Evolutionary conservation across 1,140 invertebrate genomes (phyloP), one percentile per base, ranked within the genome.

Genomic region (Orussus abietinus): DNA sequence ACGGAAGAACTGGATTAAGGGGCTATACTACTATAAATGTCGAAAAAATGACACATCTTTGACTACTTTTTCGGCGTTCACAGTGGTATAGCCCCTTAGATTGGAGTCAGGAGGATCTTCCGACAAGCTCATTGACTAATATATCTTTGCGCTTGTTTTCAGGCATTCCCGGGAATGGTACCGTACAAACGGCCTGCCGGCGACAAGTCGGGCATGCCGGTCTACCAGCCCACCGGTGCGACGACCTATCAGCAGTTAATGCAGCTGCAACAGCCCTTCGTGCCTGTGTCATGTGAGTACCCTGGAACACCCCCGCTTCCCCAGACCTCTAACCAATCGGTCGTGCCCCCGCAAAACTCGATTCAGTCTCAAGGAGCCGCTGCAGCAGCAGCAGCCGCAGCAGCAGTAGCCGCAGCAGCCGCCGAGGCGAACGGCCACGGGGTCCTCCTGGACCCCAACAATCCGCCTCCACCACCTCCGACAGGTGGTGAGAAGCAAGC

Each of bases 221-320:
- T 96, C 56, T 97, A 95, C 78, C 92, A 95, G 75, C 91, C 90
- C 57, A 82, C 80, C 65, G 67, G 69, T 42, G 85, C 84, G 60
- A 88, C 87, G 55, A 88, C 90, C 59, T 95, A 95, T 77, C 92
- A 96, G 75, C 91, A 91, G 77, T 80, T 95, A 73, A 93, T 96
- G 89, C 90, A 91, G 78, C 77, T 91, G 54, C 88, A 90, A 77
- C 90, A 94, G 82, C 90, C 90, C 63, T 90, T 88, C 79, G 85
- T 90, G 79, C 86, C 86, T 81, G 85, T 90, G 76, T 89, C 86
- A 88, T 90, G 86, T 90, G 85, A 90, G 87, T 89, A 88, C 82
- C 80, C 80, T 75, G 79, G 77, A 76, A 82, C 80, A 74, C 77
- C 79, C 69, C 76, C 75, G 74, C 75, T 76, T 75, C 75, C 75